A percentile compares a stretch with the other conserved stretches of the same genome.
Conservation (phyloP, 1,140 invertebrate genomes). For the Chlorops oryzae region DNA sequence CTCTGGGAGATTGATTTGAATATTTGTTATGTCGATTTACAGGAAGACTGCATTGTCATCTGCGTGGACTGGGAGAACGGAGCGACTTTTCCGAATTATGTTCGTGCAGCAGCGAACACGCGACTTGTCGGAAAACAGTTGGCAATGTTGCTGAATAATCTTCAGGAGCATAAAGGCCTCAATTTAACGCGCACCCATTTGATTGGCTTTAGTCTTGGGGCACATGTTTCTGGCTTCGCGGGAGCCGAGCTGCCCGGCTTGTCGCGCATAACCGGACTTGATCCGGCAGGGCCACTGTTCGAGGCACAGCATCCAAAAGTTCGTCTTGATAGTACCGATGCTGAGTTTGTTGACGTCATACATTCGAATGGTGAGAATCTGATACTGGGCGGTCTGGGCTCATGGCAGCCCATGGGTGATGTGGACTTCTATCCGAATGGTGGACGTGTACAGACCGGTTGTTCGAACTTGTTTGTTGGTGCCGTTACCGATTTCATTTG, state of each 20-base stretch:
- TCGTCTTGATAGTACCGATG: constrained; percentile 75
- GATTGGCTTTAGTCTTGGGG: constrained; percentile 86
- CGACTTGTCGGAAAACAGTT: constrained; percentile 85
- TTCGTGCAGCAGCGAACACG: constrained; percentile 87
- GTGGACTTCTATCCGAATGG: constrained; percentile 91
- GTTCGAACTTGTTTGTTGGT: constrained; percentile 77
- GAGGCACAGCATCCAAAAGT: constrained; percentile 77
- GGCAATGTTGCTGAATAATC: constrained; percentile 61
- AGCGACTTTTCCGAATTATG: constrained; percentile 85
- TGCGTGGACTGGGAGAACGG: constrained; percentile 94
- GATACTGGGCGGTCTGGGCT: constrained; percentile 75
- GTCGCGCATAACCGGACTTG: constrained; percentile 81
- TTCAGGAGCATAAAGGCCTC: constrained; percentile 41
- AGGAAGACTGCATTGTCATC: constrained; percentile 85
- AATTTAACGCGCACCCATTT: constrained; percentile 65
- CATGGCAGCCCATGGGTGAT: constrained; percentile 81
- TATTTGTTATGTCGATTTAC: constrained; percentile 23
- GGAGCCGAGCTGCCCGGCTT: constrained; percentile 78
- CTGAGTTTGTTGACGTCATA: constrained; percentile 89
- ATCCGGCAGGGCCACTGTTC: constrained; percentile 85
- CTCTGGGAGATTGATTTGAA: not conserved
- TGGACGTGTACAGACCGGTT: constrained; percentile 82
- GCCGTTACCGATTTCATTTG: constrained; percentile 86
- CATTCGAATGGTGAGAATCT: constrained; percentile 89
- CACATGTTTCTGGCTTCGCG: constrained; percentile 89